Percentiles rank a stretch among this genome's conserved stretches.
These are phyloP conservation scores for Mya arenaria DNA, from an alignment of 1,140 invertebrate genomes.

Conservation along the genomic window DNA sequence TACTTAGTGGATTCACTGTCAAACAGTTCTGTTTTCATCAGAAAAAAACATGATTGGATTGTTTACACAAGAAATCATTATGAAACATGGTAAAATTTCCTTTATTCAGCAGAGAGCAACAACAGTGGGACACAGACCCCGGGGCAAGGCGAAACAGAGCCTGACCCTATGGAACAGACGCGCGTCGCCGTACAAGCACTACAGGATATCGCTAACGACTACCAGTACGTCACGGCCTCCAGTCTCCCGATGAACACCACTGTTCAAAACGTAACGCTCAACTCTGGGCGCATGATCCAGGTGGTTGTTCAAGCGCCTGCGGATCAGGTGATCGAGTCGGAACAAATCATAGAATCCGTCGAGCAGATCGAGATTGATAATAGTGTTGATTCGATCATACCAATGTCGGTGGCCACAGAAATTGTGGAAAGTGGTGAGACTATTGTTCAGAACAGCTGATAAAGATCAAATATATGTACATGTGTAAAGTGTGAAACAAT, in stretches of 20 bases:
- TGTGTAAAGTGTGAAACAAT: too few relatives aligned
- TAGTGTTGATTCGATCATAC: constrained; percentile 50
- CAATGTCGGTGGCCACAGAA: constrained; percentile 26
- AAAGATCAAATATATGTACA: too few relatives aligned
- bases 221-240: constrained; percentile 32
- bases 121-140: constrained; percentile 22
- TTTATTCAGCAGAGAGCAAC: constrained; percentile 6
- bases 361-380: constrained; percentile 53
- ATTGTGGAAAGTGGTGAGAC: background rate
- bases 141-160: background rate
- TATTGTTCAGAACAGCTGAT: constrained; percentile 35
- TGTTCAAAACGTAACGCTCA: constrained; percentile 49
- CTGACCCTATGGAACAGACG: constrained; percentile 43
- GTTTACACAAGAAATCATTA: too few relatives aligned
- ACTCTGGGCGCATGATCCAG: constrained; percentile 53
- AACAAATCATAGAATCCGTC: constrained; percentile 36
- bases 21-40: too few relatives aligned
- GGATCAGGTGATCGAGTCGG: background rate
- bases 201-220: constrained; percentile 53
- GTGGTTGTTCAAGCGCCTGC: constrained; percentile 33
- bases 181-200: constrained; percentile 45
- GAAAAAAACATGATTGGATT: too few relatives aligned
- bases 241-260: constrained; percentile 20
- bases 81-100: too few relatives aligned
- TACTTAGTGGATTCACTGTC: too few relatives aligned